Percentiles rank a stretch among this genome's conserved stretches.
Evolutionary conservation across 2,113 vertebrate genomes (phyloP).

Genomic region (Lepisosteus osseus): DNA sequence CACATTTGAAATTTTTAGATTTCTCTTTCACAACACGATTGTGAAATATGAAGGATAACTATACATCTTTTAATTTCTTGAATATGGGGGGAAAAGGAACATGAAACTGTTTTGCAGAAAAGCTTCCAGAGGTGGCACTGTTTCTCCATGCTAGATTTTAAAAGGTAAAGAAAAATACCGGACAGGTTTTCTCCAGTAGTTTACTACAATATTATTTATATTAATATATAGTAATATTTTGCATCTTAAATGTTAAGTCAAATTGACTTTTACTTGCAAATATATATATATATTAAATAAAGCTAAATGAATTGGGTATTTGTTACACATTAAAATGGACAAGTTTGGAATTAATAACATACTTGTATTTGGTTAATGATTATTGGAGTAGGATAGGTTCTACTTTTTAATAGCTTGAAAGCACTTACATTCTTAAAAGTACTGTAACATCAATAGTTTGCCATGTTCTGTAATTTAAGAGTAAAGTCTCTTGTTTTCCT

Average conservation of each 20-base stretch:
- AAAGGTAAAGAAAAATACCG: background rate
- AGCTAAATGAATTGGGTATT: background rate
- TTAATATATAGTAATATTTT: constrained; percentile 1
- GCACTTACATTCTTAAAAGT: constrained; percentile 2
- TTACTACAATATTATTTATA: constrained; percentile 9
- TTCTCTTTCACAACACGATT: constrained; percentile 7
- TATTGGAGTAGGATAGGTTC: background rate
- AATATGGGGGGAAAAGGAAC: background rate
- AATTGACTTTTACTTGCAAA: background rate
- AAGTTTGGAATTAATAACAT: background rate
- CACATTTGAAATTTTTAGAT: background rate
- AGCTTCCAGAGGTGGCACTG: constrained; percentile 36
- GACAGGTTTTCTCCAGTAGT: background rate
- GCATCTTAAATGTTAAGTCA: constrained; percentile 1
- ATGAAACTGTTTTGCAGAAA: constrained; percentile 8
- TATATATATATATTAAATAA: background rate
- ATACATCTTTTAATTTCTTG: background rate
- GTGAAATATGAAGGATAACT: constrained; percentile 2
- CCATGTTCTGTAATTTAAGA: background rate
- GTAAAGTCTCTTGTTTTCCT: background rate
- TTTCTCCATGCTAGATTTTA: constrained; percentile 33
- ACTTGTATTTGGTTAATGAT: background rate
- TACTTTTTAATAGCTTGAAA: constrained; percentile 3
- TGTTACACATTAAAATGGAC: constrained; percentile 8
- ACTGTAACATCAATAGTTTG: background rate